These are phyloP conservation scores for Axinella damicornis DNA, from an alignment of 37 sponge, comb jelly and placozoan species.

Conservation along the genomic window DNA sequence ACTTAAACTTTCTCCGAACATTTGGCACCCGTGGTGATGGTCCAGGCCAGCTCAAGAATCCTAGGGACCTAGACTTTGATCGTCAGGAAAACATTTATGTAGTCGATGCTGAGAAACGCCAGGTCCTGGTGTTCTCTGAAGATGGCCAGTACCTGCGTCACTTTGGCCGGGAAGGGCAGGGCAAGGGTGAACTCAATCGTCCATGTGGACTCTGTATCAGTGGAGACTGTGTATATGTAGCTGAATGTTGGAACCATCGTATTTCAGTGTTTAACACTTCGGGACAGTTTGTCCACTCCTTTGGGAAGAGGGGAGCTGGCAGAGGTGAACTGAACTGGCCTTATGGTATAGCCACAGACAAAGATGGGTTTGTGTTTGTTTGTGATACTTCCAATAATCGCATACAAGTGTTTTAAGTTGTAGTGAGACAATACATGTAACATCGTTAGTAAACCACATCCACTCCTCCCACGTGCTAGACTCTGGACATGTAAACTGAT, in stretches of 20 bases:
- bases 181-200: not conserved
- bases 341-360: not conserved
- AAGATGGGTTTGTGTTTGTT: slow-evolving; percentile 16
- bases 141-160: not conserved
- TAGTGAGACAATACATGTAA: too few species aligned
- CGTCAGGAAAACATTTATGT: not conserved
- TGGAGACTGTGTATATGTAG: not conserved
- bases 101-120: not conserved
- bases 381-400: not conserved
- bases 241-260: not conserved
- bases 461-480: too few species aligned
- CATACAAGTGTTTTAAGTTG: slow-evolving; percentile 7
- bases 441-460: too few species aligned
- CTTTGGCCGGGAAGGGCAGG: not conserved
- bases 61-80: not conserved
- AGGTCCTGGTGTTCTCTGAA: not conserved
- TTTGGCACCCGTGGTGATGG: not conserved
- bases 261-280: slow-evolving; percentile 2
- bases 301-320: not conserved
- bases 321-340: slow-evolving; percentile 8
- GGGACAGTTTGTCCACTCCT: not conserved
- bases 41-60: not conserved
- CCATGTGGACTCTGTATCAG: not conserved
- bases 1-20: not conserved
- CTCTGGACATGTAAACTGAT: too few species aligned